Conservation (phyloP, 2,113 vertebrate genomes). For the Cariama cristata region DNA sequence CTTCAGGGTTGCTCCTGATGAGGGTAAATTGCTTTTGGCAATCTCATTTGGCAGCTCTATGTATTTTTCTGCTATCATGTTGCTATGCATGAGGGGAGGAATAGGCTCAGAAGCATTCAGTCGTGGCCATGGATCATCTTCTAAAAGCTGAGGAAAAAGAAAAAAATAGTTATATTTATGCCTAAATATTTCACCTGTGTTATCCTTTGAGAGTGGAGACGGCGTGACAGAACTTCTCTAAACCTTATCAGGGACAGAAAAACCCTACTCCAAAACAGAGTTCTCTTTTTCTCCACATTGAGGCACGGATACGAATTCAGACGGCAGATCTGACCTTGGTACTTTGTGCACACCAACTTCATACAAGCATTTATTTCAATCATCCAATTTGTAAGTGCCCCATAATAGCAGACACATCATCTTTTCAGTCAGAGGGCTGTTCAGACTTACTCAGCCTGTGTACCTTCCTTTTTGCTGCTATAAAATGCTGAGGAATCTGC, state of each 20-base stretch:
- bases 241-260: not conserved
- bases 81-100: slow-evolving; percentile 75
- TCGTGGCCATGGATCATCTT: slow-evolving; percentile 79
- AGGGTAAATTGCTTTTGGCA: slow-evolving; percentile 59
- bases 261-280: not conserved
- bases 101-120: slow-evolving; percentile 73
- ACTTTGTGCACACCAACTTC: not conserved
- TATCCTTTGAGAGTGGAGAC: not conserved
- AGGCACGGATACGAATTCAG: not conserved
- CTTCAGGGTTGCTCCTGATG: slow-evolving; percentile 26
- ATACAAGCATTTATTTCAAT: not conserved
- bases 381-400: not conserved
- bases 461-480: not conserved
- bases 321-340: not conserved
- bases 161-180: not conserved
- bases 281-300: rapidly evolving
- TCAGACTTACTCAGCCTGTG: not conserved
- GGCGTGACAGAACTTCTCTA: not conserved
- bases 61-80: slow-evolving; percentile 66
- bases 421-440: not conserved
- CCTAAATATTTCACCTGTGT: not conserved
- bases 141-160: slow-evolving; percentile 65
- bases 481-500: rapidly evolving
- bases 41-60: slow-evolving; percentile 70
- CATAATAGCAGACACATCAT: rapidly evolving